Evolutionary conservation across 2,113 vertebrate genomes (phyloP), one percentile per base, ranked within the genome.

Genomic region (Condylura cristata): DNA sequence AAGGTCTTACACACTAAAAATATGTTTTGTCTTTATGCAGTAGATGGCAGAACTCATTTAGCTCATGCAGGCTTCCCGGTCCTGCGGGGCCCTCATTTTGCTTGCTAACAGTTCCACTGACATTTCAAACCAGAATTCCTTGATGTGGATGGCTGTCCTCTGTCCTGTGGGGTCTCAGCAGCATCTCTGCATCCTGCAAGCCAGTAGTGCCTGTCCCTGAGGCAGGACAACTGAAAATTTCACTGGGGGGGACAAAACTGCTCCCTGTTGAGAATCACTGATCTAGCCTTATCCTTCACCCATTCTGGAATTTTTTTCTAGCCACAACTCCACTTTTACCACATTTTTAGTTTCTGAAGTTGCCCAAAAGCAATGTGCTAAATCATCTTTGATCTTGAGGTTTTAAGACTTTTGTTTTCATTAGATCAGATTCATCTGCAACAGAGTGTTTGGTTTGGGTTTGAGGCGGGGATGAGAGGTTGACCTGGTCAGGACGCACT

Each of bases 241-340:
- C 39, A 20, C n/a, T 39, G 26, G 14, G 44, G 44, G 53, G 34
- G 4, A 51, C 13, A 61, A 60, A 58, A 70, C 9, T 11, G 1
- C n/a, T 83, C 17, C n/a, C 58, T 44, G 4, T 4, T 51, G 74
- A 74, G 71, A 87, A 82, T 28, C 28, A 63, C 11, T n/a, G 32
- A 3, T 70, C 18, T 56, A 41, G 14, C 8, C 1, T 71, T 30
- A n/a, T 8, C 51, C 28, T 89, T 9, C 82, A 58, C 24, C 24
- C 30, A 88, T 90, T 84, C n/a, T 51, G 48, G 44, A 85, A n/a
- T 84, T 88, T 95, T 32, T 37, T 28, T 58, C 24, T 28, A 70
- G 37, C 7, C 17, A 26, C 37, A 61, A 87, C 28, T 46, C 78
- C 2, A 26, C 24, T 76, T 83, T 84, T 51, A 48, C 48, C 34